Conservation (phyloP, 1,140 invertebrate species). For the Propsilocerus akamusi region DNA sequence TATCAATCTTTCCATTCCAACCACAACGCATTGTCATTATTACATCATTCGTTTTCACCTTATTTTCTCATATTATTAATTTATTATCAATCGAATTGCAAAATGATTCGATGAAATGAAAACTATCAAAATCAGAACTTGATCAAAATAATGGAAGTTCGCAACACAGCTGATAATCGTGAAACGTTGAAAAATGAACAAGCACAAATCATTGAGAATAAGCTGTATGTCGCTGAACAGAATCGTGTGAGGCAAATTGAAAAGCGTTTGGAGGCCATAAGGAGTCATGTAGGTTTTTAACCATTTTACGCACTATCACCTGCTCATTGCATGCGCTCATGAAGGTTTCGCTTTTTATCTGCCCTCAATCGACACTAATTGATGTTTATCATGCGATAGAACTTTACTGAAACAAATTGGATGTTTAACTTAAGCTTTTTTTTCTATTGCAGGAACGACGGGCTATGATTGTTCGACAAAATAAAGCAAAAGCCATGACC, state of each 20-base stretch:
- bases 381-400: no score
- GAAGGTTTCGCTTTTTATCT: no score
- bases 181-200: conserved; percentile 42
- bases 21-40: no score
- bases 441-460: conserved; percentile 51
- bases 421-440: no score
- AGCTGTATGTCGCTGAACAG: conserved; percentile 49
- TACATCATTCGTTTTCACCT: no score
- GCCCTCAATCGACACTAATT: no score
- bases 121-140: conserved; percentile 30
- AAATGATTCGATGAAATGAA: not conserved
- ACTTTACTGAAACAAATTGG: no score
- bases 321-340: no score
- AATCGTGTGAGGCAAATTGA: conserved; percentile 63
- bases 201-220: conserved; percentile 48
- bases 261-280: conserved; percentile 58
- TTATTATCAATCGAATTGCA: conserved; percentile 1
- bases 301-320: no score
- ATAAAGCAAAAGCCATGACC: conserved; percentile 34
- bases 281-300: conserved; percentile 45
- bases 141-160: conserved; percentile 47
- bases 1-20: conserved; percentile 7
- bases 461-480: conserved; percentile 67
- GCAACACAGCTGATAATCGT: conserved; percentile 35
- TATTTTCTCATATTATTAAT: not conserved